Base-by-base conservation (phyloP, 2,888 invertebrate species). In the Xiphydria camelus region DNA sequence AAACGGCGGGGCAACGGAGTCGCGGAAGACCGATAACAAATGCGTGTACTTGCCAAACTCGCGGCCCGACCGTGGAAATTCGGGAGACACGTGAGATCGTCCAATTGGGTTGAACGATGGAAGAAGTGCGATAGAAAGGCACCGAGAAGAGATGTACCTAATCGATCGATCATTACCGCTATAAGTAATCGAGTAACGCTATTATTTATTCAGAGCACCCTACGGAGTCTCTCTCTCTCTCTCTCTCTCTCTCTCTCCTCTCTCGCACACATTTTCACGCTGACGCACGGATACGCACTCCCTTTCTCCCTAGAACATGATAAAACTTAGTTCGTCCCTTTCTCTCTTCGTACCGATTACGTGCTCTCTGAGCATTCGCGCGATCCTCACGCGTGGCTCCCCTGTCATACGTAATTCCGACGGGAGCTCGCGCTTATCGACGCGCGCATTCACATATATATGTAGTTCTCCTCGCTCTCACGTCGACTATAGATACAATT, bases 141-240 rank as follows among this genome's bases (percentile, higher is more conserved):
- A 68, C 62, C 63, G 55, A 68, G 51, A 58, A 58, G 57, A 59
- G 57, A 51, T 59, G 53, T 36, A 39, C 51, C 53, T 60, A 48
- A 41, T 48, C 38, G 44, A 50, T 53, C 45, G 34, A 29, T 29
- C 12, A 10, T 29, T 29, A 12, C 12, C 14, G 12, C 12, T 29
- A 29, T n/a, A 29, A 7, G 12, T 12, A 12, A 29, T 29, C 29
- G 29, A 29, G 12, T 29, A 12, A n/a, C n/a, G n/a, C n/a, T n/a
- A n/a, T n/a, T n/a, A n/a, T n/a, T n/a, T n/a, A n/a, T n/a, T n/a
- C n/a, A n/a, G n/a, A n/a, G n/a, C n/a, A n/a, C n/a, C n/a, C n/a
- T n/a, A n/a, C n/a, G n/a, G n/a, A n/a, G n/a, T n/a, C n/a, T 25
- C n/a, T 23, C 15, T 14, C 10, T 38, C 21, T 6, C 15, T 19